Base-by-base conservation (phyloP, 2,888 invertebrate genomes). In the Hoplodrina blanda region DNA sequence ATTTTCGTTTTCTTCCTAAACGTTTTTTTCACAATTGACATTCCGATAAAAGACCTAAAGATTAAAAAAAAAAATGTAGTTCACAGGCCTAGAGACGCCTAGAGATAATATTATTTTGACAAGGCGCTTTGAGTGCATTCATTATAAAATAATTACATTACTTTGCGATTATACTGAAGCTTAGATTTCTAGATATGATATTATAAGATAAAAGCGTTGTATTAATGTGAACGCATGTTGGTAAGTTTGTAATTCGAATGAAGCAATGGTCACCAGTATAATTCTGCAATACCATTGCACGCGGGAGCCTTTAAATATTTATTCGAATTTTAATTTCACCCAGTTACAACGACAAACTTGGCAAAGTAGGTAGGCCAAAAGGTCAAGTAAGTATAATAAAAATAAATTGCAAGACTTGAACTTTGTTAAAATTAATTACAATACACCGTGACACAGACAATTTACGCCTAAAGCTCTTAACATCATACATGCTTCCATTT, bases 381-480 rank as follows among this genome's bases (percentile, higher is more conserved):
- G 85, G 80, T 82, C 76, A 76, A 74, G 77, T 75, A 76, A 75
- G 71, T 71, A 70, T 20, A 74, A 86, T 84, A 88, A 87, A 87
- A 82, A 80, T 81, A 84, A 85, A 83, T 87, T 88, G 82, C 84
- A 83, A 83, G 75, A 87, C 80, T 73, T 88, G 88, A 90, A 89
- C 88, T 89, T 90, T 89, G 87, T 68, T 83, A 84, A 88, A 92
- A 91, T 92, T 93, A 93, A 93, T 93, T 92, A 89, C 90, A 85
- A 86, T 90, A 88, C 89, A 82, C 86, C 85, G 81, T 87, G 91
- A 90, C 91, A 91, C 89, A 83, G 86, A 85, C 90, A 91, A 90
- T 93, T 94, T 92, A 90, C 91, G 91, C 92, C 90, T 91, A 88
- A 90, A 92, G 90, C 88, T 86, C 82, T 88, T 86, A 88, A 89